Percentiles rank a stretch among this genome's conserved stretches.
These are phyloP conservation scores for Cantharis lateralis DNA, from an alignment of 2,888 invertebrate genomes.

Conservation along the genomic window DNA sequence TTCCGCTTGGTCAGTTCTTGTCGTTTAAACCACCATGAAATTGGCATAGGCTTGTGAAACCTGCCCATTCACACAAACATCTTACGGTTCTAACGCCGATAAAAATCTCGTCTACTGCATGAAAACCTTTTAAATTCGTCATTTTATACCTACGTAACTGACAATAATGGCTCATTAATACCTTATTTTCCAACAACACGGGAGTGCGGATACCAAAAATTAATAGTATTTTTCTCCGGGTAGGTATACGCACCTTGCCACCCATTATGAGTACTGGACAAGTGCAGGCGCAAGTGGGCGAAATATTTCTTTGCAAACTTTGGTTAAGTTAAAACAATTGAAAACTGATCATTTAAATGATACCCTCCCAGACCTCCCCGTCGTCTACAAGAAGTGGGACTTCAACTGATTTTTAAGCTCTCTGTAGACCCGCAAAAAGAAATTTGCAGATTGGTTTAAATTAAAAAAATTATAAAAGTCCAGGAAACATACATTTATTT, in stretches of 20 bases:
- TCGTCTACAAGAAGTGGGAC: no score
- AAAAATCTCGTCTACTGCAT: constrained; percentile 9
- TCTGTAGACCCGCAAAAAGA: no score
- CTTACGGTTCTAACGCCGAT: constrained; percentile 19
- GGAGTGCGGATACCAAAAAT: background rate
- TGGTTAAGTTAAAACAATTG: no score
- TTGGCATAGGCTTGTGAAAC: constrained; percentile 26
- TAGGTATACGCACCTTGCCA: background rate
- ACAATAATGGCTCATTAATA: background rate
- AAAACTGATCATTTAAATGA: no score
- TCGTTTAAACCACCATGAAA: constrained; percentile 28
- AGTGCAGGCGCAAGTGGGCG: no score
- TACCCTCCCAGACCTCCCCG: no score
- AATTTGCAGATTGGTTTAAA: no score
- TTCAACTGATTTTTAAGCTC: no score
- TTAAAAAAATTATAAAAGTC: no score
- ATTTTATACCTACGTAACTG: background rate
- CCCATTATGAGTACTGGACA: no score
- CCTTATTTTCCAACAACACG: background rate
- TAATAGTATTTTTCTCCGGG: background rate
- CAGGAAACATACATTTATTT: no score
- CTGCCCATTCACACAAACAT: constrained; percentile 25
- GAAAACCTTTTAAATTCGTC: background rate
- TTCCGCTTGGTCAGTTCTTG: constrained; percentile 23
- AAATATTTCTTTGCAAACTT: no score